Base-by-base conservation (phyloP, 35 echinoderm and acorn worm species). In the Diadema setosum region DNA sequence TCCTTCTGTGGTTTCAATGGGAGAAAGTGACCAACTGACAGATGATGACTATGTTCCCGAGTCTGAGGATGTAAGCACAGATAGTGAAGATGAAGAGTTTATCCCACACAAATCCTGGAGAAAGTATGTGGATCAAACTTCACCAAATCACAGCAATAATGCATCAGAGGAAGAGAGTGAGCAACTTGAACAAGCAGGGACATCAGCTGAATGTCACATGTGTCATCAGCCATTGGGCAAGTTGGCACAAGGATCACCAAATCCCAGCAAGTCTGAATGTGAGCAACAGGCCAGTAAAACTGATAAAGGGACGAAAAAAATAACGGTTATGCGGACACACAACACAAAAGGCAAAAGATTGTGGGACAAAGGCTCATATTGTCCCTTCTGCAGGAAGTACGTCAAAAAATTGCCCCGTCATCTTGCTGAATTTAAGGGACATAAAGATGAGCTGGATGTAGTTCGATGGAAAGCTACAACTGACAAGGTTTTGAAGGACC, bases 401-500 rank as follows among this genome's bases (percentile, higher is more conserved):
- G 73, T 81, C 25, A 75, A 84, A 40, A 92, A 92, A 74, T 70
- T 87, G 23, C 84, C 90, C 18, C 83, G 76, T 34, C 90, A 92
- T 87, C 90, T 92, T 61, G n/a, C 90, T 87, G 84, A 82, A 61
- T 81, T 67, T 67, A 84, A 91, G 60, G 83, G 75, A 31, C 90
- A 92, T 42, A 46, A 87, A 70, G 67, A 92, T 82, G 83, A 87
- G 60, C 56, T 59, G 60, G 73, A 92, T 80, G 90, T 87, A 31
- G 29, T 82, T 58, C 69, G 86, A 64, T 92, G 90, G 90, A 76
- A 49, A 74, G 65, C 90, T 34, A 92, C 90, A 73, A 81, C 29
- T 64, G 90, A 87, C 90, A 85, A 40, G 60, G 84, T 87, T 74
- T 31, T 87, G 46, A 87, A 86, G 70, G 83, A 42, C 76, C 75